A percentile compares a stretch with the other conserved stretches of the same genome.
Conservation (phyloP, 2,888 invertebrate species). For the Polyommatus iphigenia region DNA sequence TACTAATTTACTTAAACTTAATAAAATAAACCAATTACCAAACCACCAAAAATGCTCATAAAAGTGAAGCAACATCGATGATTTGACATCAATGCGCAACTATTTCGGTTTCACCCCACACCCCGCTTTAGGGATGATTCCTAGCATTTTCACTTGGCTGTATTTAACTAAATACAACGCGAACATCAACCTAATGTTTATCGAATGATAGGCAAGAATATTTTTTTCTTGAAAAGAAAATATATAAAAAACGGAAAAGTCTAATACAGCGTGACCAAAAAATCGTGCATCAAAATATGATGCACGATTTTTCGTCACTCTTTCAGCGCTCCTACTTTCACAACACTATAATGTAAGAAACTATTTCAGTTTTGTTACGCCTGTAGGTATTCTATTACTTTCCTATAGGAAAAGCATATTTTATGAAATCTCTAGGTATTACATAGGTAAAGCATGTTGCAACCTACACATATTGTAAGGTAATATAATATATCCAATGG, state of each 20-base stretch:
- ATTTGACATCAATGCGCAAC: not conserved
- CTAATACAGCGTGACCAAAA: no score
- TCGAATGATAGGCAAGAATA: slow-evolving; percentile 5
- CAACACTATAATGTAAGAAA: no score
- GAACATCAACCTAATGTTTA: slow-evolving; percentile 17
- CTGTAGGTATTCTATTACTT: no score
- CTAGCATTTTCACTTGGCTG: slow-evolving; percentile 67
- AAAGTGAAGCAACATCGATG: not conserved
- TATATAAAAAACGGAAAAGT: not conserved
- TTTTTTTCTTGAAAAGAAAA: not conserved
- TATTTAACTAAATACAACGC: slow-evolving; percentile 68
- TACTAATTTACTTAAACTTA: no score
- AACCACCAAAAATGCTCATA: no score
- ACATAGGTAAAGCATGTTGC: not conserved
- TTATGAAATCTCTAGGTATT: no score
- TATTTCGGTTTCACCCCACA: slow-evolving; percentile 41
- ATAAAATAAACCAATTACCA: no score
- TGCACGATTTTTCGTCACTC: no score
- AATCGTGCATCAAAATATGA: no score
- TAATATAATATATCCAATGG: not conserved
- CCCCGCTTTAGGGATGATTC: slow-evolving; percentile 57
- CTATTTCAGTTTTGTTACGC: no score
- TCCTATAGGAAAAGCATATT: no score
- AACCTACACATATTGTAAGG: slow-evolving; percentile 5
- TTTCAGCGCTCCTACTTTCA: no score